Base-by-base conservation (phyloP, 2,888 invertebrate species). In the Brenthis hecate region DNA sequence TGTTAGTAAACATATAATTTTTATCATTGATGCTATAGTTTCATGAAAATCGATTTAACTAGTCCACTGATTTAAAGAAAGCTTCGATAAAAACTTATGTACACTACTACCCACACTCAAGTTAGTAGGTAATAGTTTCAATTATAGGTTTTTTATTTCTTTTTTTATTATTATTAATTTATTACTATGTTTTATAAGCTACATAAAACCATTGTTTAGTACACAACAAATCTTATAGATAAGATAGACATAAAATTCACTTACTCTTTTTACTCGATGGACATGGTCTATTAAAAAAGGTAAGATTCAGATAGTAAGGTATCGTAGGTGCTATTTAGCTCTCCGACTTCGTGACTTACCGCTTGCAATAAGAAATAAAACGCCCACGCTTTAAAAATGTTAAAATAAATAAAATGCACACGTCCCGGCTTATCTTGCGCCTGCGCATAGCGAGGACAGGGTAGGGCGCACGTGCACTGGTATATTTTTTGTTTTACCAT, bases 321-420 rank as follows among this genome's bases (percentile, higher is more conserved):
- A 73, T 72, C 74, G 78, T 88, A 87, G 90, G 91, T 89, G 91
- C 87, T 90, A 90, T 89, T 91, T 90, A 90, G 89, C 88, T 90
- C 91, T 85, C 88, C 79, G 83, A 78, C 87, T 85, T 92, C 92
- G 92, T 92, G 92, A 92, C 92, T 92, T 91, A 92, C 92, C 89
- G 90, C 83, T 85, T 81, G 85, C 77, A 83, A 81, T 80, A 80
- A 82, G 81, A 84, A 89, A 85, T 86, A 87, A 84, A 77, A 76
- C 77, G 79, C 81, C 80, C 80, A 79, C 80, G 83, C 84, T 84
- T 89, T 89, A 89, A 92, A 92, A 85, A 91, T 89, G 88, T 87
- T 91, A 90, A 92, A 92, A 92, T 92, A 92, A 92, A 92, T 91
- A 92, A 92, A 92, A 91, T 90, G 91, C 89, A 86, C 91, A 87